phyloP scores from a whole-genome alignment of 2,888 invertebrate genomes.

The Drosophila subsilvestris region DNA sequence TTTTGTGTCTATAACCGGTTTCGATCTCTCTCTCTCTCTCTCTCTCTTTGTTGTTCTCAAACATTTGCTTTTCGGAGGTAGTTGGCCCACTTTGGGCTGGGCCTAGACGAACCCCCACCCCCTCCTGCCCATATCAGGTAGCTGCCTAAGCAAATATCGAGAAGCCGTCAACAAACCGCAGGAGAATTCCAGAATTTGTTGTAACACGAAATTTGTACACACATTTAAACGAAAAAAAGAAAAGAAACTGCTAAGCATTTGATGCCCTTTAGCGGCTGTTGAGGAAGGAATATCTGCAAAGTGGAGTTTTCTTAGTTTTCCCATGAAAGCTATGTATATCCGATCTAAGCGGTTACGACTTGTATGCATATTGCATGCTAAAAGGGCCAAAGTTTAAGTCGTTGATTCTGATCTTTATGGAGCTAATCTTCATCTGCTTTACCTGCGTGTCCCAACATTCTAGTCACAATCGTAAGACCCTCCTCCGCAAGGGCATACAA shows the following conservation, averaged over 20 bases:
- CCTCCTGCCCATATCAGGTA: constrained; percentile 30
- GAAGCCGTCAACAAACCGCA: constrained; percentile 33
- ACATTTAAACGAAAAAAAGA: background rate
- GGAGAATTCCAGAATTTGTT: constrained; percentile 26
- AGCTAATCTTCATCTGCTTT: background rate
- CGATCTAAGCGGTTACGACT: background rate
- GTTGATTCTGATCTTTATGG: background rate
- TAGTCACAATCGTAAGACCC: background rate
- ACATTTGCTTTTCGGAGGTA: constrained; percentile 10
- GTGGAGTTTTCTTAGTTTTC: no score
- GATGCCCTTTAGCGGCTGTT: background rate
- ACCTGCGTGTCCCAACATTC: background rate
- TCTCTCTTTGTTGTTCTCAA: constrained; percentile 13
- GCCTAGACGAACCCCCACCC: constrained; percentile 14
- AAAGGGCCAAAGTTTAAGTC: background rate
- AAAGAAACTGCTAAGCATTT: background rate
- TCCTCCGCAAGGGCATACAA: background rate
- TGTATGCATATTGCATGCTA: background rate
- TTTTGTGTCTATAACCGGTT: constrained; percentile 50
- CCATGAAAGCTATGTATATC: background rate
- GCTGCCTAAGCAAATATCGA: constrained; percentile 14
- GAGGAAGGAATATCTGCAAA: no score
- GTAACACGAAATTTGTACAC: constrained; percentile 17
- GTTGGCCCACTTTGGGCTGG: constrained; percentile 39
- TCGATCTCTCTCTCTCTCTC: background rate